Evolutionary conservation across 2,888 invertebrate genomes (phyloP), one percentile per base, ranked within the genome.

Genomic region (Atethmia centrago): DNA sequence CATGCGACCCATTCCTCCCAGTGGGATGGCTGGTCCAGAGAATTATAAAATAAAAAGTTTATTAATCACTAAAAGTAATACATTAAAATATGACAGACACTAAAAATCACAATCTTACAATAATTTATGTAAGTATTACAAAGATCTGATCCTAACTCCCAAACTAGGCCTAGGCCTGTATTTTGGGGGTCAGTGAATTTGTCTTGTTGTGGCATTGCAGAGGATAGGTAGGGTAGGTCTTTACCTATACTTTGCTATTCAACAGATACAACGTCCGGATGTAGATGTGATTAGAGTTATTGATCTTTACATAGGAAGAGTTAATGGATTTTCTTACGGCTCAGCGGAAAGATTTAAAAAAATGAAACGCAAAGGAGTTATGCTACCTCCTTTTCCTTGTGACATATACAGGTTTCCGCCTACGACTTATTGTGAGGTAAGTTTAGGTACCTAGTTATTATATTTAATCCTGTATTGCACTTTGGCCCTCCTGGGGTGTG

Each of bases 261-360:
- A 66, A 36, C 76, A 92, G 92, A 88, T 93, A 82, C 79, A 90
- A 84, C 90, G 93, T 63, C 92, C 92, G n/a, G 93, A 95, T 77
- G 84, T 90, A 7, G 92, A 95, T 62, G 86, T 89, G 62, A 91
- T 96, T n/a, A 91, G 95, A 77, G 88, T 94, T 59, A 92, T 96
- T 25, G 97, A 97, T 85, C 91, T 95, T 71, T 96, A 96, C 76
- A 89, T 96, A 59, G 96, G 96, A 31, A 92, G 93, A 88, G 96
- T 96, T 2, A 96, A 97, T 90, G 97, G 97, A 42, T 97, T 96
- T 83, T 93, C 97, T 0, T 97, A 97, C 82, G 96, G 95, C 65
- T 97, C 97, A 2, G 89, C 89, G 63, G 92, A 94, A 80, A 93
- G 96, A 85, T 93, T 96, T 80, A 89, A 80, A 7, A 95, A 92